Evolutionary conservation across 2,113 vertebrate genomes (phyloP).

Genomic region (Sturnus vulgaris): DNA sequence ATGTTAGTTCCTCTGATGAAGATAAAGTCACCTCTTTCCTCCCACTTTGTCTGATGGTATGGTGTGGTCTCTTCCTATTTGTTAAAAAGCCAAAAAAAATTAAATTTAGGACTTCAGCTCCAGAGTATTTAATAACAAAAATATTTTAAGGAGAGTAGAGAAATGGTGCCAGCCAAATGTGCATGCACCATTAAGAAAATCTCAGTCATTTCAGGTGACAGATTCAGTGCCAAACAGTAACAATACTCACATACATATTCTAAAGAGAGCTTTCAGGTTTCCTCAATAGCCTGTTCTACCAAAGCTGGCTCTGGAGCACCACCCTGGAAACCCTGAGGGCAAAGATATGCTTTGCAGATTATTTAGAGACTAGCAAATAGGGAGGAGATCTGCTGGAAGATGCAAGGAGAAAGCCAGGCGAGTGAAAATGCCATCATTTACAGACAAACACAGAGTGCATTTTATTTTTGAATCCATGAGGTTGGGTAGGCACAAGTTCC

Average conservation of each 20-base stretch:
- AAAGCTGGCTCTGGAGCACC: background rate
- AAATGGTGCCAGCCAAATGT: background rate
- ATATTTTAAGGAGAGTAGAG: background rate
- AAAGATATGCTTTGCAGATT: background rate
- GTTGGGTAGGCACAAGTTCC: constrained; percentile 2
- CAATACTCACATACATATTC: background rate
- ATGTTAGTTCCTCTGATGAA: background rate
- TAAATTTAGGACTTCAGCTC: background rate
- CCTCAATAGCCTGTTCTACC: background rate
- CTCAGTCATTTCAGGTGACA: constrained; percentile 33
- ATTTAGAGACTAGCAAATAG: background rate
- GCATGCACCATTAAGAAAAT: constrained; percentile 26
- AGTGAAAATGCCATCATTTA: background rate
- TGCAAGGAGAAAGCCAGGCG: background rate
- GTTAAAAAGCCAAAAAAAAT: background rate
- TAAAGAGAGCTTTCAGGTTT: background rate
- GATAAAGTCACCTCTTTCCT: constrained; percentile 1
- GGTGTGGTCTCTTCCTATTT: background rate
- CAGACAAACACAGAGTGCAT: background rate
- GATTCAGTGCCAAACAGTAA: constrained; percentile 21
- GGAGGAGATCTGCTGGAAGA: background rate
- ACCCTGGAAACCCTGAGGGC: constrained; percentile 15
- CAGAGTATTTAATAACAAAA: background rate
- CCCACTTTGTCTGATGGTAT: background rate
- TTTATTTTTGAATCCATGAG: background rate